Evolutionary conservation across 1,140 invertebrate genomes (phyloP).

Genomic region (Procambarus clarkii): DNA sequence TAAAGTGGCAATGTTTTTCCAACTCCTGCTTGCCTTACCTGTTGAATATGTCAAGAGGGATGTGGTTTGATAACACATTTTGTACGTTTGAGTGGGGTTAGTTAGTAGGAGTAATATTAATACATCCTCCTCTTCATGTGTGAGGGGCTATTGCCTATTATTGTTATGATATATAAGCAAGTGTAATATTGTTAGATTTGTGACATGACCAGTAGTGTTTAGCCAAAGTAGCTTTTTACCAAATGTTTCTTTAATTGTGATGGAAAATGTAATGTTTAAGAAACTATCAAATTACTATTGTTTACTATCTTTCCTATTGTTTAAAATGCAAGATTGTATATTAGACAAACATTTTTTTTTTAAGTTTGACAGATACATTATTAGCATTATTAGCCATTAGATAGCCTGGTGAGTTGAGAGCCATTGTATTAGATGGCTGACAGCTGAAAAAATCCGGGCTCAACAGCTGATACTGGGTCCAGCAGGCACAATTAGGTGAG

Average conservation of each 20-base stretch:
- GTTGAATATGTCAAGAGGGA: constrained; percentile 39
- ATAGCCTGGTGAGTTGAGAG: too few species aligned
- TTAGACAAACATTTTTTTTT: too few species aligned
- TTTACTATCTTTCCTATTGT: not conserved
- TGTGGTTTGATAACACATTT: constrained; percentile 43
- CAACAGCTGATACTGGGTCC: too few species aligned
- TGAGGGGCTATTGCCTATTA: constrained; percentile 8
- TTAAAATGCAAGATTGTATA: too few species aligned
- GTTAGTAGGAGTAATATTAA: not conserved
- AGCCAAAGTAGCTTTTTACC: constrained; percentile 42
- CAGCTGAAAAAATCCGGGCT: too few species aligned
- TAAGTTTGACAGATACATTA: too few species aligned
- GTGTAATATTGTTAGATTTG: constrained; percentile 43
- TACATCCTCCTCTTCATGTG: constrained; percentile 9
- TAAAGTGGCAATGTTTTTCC: constrained; percentile 53
- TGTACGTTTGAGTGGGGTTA: constrained; percentile 28
- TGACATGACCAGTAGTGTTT: constrained; percentile 29
- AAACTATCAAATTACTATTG: not conserved
- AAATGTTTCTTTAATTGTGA: constrained; percentile 12
- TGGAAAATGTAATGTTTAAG: not conserved
- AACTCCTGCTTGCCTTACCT: constrained; percentile 64
- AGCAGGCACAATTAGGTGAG: too few species aligned
- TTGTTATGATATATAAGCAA: constrained; percentile 47
- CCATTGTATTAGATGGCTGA: too few species aligned
- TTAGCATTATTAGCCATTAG: too few species aligned